These are phyloP conservation scores for Solenodon paradoxus DNA, from an alignment of 2,113 vertebrate genomes.

Conservation along the genomic window DNA sequence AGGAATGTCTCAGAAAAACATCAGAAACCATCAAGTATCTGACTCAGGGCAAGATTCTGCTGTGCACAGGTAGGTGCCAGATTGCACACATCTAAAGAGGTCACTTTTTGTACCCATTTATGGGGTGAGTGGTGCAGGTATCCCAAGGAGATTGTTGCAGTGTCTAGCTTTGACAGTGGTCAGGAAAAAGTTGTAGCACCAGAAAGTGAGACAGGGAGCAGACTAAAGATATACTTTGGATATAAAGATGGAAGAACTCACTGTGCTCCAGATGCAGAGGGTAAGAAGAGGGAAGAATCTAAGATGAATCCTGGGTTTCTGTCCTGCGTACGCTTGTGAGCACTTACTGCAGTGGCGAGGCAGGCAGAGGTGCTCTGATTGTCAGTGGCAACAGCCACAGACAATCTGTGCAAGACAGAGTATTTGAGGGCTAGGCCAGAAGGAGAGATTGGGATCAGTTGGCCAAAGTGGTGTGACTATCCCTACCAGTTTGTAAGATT, in stretches of 20 bases:
- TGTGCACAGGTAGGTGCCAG: constrained; percentile 92
- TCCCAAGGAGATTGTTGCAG: too few species aligned
- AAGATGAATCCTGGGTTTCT: neutral
- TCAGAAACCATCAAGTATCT: constrained; percentile 90
- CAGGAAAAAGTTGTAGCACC: neutral
- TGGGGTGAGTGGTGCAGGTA: neutral
- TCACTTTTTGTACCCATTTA: neutral
- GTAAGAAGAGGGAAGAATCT: too few species aligned
- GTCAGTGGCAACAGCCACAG: too few species aligned
- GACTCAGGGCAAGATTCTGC: constrained; percentile 91
- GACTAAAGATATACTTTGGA: neutral
- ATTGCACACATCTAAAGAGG: neutral
- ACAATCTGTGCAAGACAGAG: neutral
- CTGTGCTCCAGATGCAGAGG: neutral
- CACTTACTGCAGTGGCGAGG: neutral
- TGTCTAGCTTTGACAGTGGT: too few species aligned
- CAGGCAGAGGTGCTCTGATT: neutral
- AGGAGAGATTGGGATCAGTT: neutral
- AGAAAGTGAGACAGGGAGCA: neutral
- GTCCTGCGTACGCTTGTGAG: neutral
- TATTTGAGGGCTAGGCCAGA: neutral
- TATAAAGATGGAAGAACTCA: neutral
- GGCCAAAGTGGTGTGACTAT: neutral
- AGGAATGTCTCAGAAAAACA: constrained; percentile 94
- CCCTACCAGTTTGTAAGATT: neutral